Evolutionary conservation across 1,140 invertebrate species (phyloP).

Genomic region (Delia radicum): DNA sequence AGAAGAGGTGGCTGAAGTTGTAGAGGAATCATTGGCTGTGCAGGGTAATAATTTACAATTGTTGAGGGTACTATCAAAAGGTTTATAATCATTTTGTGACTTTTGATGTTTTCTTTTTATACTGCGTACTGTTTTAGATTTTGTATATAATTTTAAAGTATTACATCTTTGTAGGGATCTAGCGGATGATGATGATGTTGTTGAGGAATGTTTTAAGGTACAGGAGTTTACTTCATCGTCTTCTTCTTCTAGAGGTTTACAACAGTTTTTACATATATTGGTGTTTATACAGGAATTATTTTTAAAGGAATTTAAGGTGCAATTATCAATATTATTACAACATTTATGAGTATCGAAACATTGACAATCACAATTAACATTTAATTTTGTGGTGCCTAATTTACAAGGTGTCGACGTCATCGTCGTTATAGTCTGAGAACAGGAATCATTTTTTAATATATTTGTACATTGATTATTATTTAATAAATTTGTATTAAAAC

Average conservation of each 20-base stretch:
- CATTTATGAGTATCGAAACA: slow-evolving; percentile 25
- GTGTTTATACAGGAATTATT: background rate
- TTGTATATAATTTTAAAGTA: slow-evolving; percentile 28
- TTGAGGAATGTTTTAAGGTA: slow-evolving; percentile 34
- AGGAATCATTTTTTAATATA: background rate
- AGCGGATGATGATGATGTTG: slow-evolving; percentile 14
- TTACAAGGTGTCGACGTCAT: slow-evolving; percentile 7
- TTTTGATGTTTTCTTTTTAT: slow-evolving; percentile 44
- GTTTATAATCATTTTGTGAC: slow-evolving; percentile 1
- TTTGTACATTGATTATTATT: slow-evolving; percentile 5
- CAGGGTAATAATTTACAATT: slow-evolving; percentile 42
- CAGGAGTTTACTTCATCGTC: slow-evolving; percentile 12
- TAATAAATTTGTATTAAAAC: background rate
- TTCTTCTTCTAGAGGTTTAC: background rate
- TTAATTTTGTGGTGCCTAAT: slow-evolving; percentile 25
- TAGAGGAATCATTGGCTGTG: slow-evolving; percentile 29
- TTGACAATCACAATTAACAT: slow-evolving; percentile 32
- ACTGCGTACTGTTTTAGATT: slow-evolving; percentile 45
- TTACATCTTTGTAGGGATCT: slow-evolving; percentile 44
- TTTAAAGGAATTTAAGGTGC: background rate
- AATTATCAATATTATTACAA: background rate
- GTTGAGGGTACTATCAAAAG: background rate
- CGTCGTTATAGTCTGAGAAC: background rate
- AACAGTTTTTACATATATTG: background rate
- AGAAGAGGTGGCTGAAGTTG: slow-evolving; percentile 13